Evolutionary conservation across 2,113 vertebrate species (phyloP).

Genomic region (Myrmecophaga tridactyla): DNA sequence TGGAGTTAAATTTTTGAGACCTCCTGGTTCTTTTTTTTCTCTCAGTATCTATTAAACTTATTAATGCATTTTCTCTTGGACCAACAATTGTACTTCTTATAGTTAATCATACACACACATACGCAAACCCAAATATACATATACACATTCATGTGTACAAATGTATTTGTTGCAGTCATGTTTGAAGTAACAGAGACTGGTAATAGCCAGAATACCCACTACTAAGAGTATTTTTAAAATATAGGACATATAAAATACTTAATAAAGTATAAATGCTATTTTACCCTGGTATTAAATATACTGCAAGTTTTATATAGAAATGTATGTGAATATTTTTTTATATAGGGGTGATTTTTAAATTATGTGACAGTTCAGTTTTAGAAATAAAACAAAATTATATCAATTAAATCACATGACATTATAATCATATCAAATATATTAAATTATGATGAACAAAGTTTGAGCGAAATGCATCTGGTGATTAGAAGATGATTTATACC

Average conservation of each 20-base stretch:
- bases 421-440: neutral
- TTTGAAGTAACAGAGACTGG: too few species aligned
- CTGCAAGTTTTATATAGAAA: neutral
- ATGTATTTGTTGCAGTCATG: too few species aligned
- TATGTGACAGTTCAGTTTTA: neutral
- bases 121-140: too few species aligned
- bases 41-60: too few species aligned
- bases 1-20: too few species aligned
- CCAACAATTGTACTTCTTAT: too few species aligned
- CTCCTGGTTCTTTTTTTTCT: too few species aligned
- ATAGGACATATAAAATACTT: neutral
- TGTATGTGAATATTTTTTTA: neutral
- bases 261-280: neutral
- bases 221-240: neutral
- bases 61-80: too few species aligned
- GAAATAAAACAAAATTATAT: neutral
- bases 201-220: neutral
- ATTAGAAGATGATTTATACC: neutral
- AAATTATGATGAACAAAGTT: neutral
- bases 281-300: neutral
- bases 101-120: too few species aligned
- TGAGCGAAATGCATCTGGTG: neutral
- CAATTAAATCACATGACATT: neutral
- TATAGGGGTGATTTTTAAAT: neutral
- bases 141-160: too few species aligned